These are phyloP conservation scores for Apteryx mantelli DNA, from an alignment of 2,113 vertebrate genomes.

Conservation along the genomic window DNA sequence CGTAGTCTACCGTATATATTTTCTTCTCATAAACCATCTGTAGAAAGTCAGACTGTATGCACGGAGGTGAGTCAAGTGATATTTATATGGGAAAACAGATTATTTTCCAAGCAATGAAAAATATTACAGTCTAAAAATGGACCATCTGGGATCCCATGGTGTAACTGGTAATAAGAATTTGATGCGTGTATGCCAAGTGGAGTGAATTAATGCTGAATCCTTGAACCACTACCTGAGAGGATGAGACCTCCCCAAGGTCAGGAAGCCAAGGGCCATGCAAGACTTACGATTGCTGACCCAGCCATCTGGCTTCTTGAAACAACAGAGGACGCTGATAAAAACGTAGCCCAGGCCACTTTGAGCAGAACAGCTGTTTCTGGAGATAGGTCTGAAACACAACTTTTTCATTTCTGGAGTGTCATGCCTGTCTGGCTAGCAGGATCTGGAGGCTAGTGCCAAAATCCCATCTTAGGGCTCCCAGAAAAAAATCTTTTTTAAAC, in stretches of 20 bases:
- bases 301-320: background rate
- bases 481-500: background rate
- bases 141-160: background rate
- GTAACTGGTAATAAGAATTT: background rate
- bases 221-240: background rate
- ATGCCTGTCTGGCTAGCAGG: background rate
- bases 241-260: background rate
- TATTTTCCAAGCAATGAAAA: background rate
- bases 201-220: background rate
- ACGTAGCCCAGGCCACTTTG: accelerated
- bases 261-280: background rate
- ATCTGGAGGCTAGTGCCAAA: too few species aligned
- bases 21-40: background rate
- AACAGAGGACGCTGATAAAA: too few species aligned
- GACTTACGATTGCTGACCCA: background rate
- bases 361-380: background rate
- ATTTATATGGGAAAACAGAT: background rate
- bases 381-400: background rate
- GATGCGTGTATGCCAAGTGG: background rate
- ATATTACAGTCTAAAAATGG: background rate
- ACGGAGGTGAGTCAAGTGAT: background rate
- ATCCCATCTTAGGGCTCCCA: too few species aligned
- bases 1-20: background rate
- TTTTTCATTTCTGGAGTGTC: background rate
- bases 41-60: background rate